Conservation (phyloP, 1,140 invertebrate species). For the Babylonia areolata region DNA sequence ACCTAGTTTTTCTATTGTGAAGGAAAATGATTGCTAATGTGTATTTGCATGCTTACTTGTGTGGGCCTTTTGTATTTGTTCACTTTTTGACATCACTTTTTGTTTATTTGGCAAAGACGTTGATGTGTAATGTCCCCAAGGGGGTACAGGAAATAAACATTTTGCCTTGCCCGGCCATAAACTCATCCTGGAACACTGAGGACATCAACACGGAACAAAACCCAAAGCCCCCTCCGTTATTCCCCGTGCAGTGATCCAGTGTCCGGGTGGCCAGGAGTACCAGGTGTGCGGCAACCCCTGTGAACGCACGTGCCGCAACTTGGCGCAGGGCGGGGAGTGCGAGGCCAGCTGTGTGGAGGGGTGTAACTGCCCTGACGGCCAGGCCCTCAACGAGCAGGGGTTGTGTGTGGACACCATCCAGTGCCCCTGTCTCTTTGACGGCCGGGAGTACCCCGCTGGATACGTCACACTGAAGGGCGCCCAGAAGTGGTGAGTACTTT, state of each 20-base stretch:
- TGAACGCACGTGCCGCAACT: constrained; percentile 83
- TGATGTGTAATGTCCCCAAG: no score
- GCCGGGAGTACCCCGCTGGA: constrained; percentile 84
- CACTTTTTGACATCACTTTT: no score
- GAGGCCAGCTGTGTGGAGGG: constrained; percentile 86
- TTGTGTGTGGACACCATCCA: constrained; percentile 85
- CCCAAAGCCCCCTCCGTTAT: no score
- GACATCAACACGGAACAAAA: no score
- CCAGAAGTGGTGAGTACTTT: constrained; percentile 80
- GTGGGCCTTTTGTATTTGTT: no score
- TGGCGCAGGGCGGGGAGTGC: constrained; percentile 76
- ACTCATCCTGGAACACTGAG: no score
- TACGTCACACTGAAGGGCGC: constrained; percentile 80
- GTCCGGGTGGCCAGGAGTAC: constrained; percentile 86
- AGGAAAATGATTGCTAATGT: no score
- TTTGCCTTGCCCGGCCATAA: no score
- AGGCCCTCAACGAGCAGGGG: constrained; percentile 83
- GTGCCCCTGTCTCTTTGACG: constrained; percentile 86
- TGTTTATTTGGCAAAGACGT: no score
- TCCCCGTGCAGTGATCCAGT: constrained; percentile 68
- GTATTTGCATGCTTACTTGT: no score
- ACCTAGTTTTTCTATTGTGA: no score
- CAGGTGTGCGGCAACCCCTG: constrained; percentile 88
- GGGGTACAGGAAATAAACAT: no score
- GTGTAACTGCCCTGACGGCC: constrained; percentile 88